Conservation (phyloP, 1,140 invertebrate genomes). For the Nasonia longicornis region DNA sequence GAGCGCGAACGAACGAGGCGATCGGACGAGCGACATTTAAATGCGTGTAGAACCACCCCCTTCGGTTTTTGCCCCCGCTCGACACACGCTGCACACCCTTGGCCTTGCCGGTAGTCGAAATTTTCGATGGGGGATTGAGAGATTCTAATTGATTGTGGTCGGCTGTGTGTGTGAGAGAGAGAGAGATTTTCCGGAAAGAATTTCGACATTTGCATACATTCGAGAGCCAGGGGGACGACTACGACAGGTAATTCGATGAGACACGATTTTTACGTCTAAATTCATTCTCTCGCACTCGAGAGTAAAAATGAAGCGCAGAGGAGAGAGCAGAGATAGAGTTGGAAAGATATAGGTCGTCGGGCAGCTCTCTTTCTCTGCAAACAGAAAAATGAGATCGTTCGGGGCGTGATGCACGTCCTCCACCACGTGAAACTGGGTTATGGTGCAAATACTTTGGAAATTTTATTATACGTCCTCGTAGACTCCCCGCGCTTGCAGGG, state of each 20-base stretch:
- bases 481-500: background rate
- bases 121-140: conserved; percentile 9
- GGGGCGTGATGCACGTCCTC: conserved; percentile 47
- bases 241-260: conserved; percentile 21
- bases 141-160: conserved; percentile 29
- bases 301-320: background rate
- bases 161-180: background rate
- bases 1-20: conserved; percentile 47
- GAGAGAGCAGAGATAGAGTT: background rate
- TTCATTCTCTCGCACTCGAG: background rate
- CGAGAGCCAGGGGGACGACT: background rate
- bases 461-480: conserved; percentile 54
- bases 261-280: background rate
- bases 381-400: conserved; percentile 53
- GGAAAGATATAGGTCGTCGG: background rate
- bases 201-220: conserved; percentile 31
- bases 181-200: conserved; percentile 46
- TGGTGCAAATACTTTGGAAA: conserved; percentile 52
- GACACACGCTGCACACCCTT: conserved; percentile 49
- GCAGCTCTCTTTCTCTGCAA: conserved; percentile 13
- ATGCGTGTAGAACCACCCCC: conserved; percentile 51
- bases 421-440: conserved; percentile 53
- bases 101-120: conserved; percentile 50
- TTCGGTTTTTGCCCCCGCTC: background rate
- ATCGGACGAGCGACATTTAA: conserved; percentile 60